These are phyloP conservation scores for Okapia johnstoni DNA, from an alignment of 2,113 vertebrate species.

Conservation along the genomic window DNA sequence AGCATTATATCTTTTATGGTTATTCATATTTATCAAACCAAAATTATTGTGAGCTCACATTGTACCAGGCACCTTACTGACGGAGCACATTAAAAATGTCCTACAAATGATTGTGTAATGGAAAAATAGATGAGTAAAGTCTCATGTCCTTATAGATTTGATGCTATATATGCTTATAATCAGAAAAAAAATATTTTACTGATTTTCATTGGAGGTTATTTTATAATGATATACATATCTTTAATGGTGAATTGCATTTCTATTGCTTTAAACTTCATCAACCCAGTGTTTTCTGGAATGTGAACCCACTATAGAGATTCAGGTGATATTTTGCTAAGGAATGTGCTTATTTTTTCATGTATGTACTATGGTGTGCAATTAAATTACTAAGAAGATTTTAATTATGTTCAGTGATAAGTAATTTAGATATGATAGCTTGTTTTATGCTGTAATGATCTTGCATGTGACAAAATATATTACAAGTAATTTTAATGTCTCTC, in stretches of 20 bases:
- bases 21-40: neutral
- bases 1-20: neutral
- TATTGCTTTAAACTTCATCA: neutral
- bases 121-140: neutral
- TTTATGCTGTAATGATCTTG: conserved; percentile 49
- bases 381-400: conserved; percentile 66
- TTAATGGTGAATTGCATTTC: neutral
- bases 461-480: neutral
- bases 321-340: neutral
- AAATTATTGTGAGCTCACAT: neutral
- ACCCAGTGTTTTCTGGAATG: neutral
- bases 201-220: neutral
- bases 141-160: neutral
- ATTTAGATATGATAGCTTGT: conserved; percentile 23
- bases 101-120: neutral
- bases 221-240: neutral
- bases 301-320: neutral
- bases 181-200: neutral
- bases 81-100: neutral
- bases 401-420: conserved; percentile 42
- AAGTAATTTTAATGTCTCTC: neutral
- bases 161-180: neutral
- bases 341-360: neutral
- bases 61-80: neutral
- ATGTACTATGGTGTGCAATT: conserved; percentile 14